Percentiles rank a stretch among this genome's conserved stretches.
Conservation (phyloP, 2,113 vertebrate species). For the Puffinus mauretanicus region DNA sequence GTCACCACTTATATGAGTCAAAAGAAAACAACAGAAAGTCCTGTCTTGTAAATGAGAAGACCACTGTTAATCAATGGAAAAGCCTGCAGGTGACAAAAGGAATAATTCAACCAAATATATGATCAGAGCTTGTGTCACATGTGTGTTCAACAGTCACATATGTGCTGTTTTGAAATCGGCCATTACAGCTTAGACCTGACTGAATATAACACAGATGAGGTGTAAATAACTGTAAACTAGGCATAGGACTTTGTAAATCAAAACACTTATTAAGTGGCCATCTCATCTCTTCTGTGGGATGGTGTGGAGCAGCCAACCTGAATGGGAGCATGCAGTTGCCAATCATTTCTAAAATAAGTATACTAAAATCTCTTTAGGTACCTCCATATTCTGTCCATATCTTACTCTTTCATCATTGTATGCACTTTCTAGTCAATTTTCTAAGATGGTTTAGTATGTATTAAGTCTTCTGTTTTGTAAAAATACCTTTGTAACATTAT, state of each 20-base stretch:
- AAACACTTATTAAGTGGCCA: not conserved
- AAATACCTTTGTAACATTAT: not conserved
- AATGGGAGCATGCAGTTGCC: not conserved
- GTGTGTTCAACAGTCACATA: not conserved
- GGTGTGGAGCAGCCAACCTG: not conserved
- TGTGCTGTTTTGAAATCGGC: not conserved
- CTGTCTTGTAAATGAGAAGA: not conserved
- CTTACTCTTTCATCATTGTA: not conserved
- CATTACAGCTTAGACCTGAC: not conserved
- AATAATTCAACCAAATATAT: not conserved
- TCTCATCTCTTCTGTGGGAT: not conserved
- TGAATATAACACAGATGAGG: not conserved
- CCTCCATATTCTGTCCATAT: not conserved
- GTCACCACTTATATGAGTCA: not conserved
- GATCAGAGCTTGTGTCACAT: not conserved
- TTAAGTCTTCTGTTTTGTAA: not conserved
- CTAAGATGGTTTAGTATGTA: not conserved
- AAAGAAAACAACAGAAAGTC: not conserved
- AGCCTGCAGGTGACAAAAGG: not conserved
- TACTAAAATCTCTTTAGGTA: not conserved
- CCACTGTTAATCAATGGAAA: not conserved
- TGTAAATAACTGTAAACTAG: not conserved
- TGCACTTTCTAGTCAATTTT: not conserved
- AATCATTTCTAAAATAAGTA: not conserved
- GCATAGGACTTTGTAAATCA: not conserved